Percentiles rank a stretch among this genome's conserved stretches.
These are phyloP conservation scores for Microcebus lehilahytsara DNA, from an alignment of 2,113 vertebrate species.

Conservation along the genomic window DNA sequence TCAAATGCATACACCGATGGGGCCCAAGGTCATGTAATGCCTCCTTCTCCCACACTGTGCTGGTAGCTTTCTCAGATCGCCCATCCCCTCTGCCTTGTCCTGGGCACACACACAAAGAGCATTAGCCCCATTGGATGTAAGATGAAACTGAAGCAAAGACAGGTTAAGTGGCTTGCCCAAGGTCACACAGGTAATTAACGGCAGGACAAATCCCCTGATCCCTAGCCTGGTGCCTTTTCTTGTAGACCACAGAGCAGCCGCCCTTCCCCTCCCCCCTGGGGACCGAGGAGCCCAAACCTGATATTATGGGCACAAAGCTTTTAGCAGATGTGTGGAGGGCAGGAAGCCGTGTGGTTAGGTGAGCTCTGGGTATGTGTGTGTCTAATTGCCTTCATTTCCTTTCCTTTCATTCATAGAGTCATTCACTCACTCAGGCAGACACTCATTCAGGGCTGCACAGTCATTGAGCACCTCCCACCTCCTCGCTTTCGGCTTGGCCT, in stretches of 20 bases:
- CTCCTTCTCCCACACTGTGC: neutral
- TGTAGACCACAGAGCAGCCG: conserved; percentile 48
- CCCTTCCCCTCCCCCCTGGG: neutral
- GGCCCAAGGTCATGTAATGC: neutral
- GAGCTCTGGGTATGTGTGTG: conserved; percentile 38
- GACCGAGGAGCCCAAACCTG: neutral
- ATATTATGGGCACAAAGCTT: conserved; percentile 63
- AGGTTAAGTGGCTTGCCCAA: conserved; percentile 32
- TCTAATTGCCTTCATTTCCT: conserved; percentile 69
- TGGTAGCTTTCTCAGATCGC: neutral
- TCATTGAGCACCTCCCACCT: neutral
- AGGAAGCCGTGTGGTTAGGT: conserved; percentile 72
- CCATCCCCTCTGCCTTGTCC: neutral
- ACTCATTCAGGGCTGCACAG: conserved; percentile 43
- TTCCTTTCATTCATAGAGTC: conserved; percentile 59
- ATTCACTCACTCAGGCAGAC: conserved; percentile 45
- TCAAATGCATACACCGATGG: neutral
- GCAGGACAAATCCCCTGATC: neutral
- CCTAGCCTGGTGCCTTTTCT: neutral
- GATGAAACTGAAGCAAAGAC: neutral
- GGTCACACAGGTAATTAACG: conserved; percentile 48
- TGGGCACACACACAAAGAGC: neutral
- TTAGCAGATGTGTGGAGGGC: conserved; percentile 53
- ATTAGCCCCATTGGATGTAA: neutral
- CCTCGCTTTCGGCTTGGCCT: neutral